Base-by-base conservation (phyloP, 2,113 vertebrate species). In the Lasiurus borealis region DNA sequence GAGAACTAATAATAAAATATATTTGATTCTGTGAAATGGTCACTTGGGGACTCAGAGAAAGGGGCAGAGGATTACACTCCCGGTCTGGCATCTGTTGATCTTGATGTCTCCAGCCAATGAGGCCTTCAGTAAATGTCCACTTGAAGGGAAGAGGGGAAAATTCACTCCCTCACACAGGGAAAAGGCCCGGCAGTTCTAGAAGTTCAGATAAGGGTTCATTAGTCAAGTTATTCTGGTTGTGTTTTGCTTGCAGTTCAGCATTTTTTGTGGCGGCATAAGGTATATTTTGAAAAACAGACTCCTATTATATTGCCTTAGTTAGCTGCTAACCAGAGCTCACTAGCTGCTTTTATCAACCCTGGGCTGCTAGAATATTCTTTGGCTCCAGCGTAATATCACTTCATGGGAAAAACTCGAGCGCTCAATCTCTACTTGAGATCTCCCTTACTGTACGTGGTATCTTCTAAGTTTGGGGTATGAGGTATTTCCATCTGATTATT, bases 301-400 rank as follows among this genome's bases (percentile, higher is more conserved):
- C 59, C 59, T 62, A 4, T 62, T 92, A 0, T 66, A 34, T 76
- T 88, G 15, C 29, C 83, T 93, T 85, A 82, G 10, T 64, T 87
- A 82, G 44, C 68, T 73, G 0, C 64, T 85, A 25, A 64, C 25
- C 69, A 21, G 40, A 62, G 71, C 36, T 64, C 14, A 62, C 18
- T 92, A 23, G n/a, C 44, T 81, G 50, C 82, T 85, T 78, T n/a
- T n/a, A n/a, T n/a, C n/a, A n/a, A n/a, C n/a, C n/a, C n/a, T 75
- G 88, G 52, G 66, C 72, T 96, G 68, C 48, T 54, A 94, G 25
- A 92, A 87, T 90, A 46, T 64, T 76, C 50, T 76, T 86, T 71
- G 73, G 9, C 21, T 71, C 15, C 57, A 86, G 46, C 64, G 34
- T 89, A 80, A 16, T 66, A 23, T 11, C 80, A 66, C 50, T 90